Conservation (phyloP, 1,140 invertebrate genomes). For the Magallana ariakensis region DNA sequence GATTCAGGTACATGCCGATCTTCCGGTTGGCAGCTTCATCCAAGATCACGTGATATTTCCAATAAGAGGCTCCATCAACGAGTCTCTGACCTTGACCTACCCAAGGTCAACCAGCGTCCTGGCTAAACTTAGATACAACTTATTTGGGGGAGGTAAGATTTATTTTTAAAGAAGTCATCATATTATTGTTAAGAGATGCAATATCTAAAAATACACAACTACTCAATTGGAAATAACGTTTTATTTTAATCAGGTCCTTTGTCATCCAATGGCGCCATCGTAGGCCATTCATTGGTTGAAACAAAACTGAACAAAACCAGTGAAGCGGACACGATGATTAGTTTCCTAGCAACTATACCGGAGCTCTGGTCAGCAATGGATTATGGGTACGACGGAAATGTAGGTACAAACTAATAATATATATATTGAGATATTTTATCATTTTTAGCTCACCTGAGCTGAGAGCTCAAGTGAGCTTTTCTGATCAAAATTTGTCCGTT, state of each 20-base stretch:
- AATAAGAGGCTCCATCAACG: conserved; percentile 53
- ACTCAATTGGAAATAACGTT: too few relatives aligned
- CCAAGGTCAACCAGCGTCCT: conserved; percentile 55
- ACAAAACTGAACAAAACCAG: conserved; percentile 1
- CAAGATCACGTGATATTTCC: conserved; percentile 83
- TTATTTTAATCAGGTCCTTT: neutral
- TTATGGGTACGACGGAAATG: neutral
- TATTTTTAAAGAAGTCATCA: neutral
- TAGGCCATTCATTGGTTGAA: conserved; percentile 33
- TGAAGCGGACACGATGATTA: neutral
- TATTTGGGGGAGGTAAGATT: conserved; percentile 43
- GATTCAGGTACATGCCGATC: conserved; percentile 79
- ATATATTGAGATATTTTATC: too few relatives aligned
- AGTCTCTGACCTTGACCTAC: conserved; percentile 54
- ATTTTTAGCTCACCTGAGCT: too few relatives aligned
- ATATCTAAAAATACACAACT: too few relatives aligned
- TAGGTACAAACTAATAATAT: neutral
- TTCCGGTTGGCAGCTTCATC: conserved; percentile 91
- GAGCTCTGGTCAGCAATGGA: conserved; percentile 11
- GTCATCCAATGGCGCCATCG: conserved; percentile 40
- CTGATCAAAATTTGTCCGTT: too few relatives aligned
- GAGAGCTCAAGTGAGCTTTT: too few relatives aligned
- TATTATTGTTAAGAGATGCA: too few relatives aligned
- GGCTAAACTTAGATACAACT: conserved; percentile 51
- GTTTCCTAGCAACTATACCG: conserved; percentile 30